Percentiles rank a stretch among this genome's conserved stretches.
phyloP scores from a whole-genome alignment of 2,888 invertebrate genomes.

The Polyommatus icarus region DNA sequence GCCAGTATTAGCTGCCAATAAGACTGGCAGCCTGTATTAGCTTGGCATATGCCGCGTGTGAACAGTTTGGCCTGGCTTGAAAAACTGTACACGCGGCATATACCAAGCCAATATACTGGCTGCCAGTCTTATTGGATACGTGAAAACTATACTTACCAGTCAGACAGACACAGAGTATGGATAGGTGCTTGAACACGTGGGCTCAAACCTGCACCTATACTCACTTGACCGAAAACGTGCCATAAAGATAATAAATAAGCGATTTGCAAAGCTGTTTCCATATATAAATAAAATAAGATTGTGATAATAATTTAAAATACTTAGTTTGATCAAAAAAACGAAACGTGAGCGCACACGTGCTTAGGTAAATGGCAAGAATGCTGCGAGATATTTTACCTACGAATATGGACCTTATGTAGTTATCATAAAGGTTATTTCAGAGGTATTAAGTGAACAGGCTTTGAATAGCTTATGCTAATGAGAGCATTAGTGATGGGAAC shows the following conservation, averaged over 20 bases:
- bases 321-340: background rate
- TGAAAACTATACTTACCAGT: too few species aligned
- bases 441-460: background rate
- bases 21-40: too few species aligned
- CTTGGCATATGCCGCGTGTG: too few species aligned
- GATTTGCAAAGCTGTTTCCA: background rate
- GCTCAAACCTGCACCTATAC: background rate
- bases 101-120: too few species aligned
- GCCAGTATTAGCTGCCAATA: too few species aligned
- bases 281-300: background rate
- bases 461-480: background rate
- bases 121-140: too few species aligned
- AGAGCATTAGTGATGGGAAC: background rate
- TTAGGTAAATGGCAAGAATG: background rate
- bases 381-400: background rate
- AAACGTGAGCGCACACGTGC: conserved; percentile 7
- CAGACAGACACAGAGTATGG: too few species aligned
- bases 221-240: background rate
- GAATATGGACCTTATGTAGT: background rate
- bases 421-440: background rate
- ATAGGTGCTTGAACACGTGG: background rate
- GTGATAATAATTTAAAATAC: background rate
- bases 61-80: too few species aligned
- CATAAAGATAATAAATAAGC: background rate
- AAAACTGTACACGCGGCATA: too few species aligned